Evolutionary conservation across 2,113 vertebrate species (phyloP), one percentile per base, ranked within the genome.

Genomic region (Psittacula cyanocephala): DNA sequence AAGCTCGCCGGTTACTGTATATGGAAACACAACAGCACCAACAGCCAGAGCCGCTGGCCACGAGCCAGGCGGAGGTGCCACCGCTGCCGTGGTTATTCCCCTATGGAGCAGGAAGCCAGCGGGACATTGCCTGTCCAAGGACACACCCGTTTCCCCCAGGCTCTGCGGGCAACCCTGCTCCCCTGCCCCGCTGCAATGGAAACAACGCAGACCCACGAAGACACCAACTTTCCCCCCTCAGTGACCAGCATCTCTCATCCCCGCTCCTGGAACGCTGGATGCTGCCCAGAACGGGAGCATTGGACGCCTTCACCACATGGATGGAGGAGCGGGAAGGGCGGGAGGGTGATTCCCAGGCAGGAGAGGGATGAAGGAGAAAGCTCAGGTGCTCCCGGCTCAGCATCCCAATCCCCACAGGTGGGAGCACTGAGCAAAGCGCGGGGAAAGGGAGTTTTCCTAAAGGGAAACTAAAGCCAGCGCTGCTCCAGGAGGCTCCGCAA

Each of bases 201-300:
- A 7, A 1, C 15, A 6, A 5, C 0, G 25, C 2, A 13, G 44
- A 33, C 24, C 47, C 23, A 4, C 6, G n/a, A 0, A 13, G 70
- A 37, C 18, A 3, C 28, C 29, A 17, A 17, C 5, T 29, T 62
- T 22, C 64, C 53, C 13, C 5, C 33, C n/a, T 22, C 53, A 4
- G 31, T 4, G 4, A 7, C 15, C 4, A 0, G 24, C 62, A 3
- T 14, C 62, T 24, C 77, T 8, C 4, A 2, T 0, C 35, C 15
- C 60, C 2, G 27, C 18, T 27, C 9, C 47, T 0, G 44, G 35
- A 55, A 13, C 14, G 1, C 57, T 1, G 60, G 7, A 4, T 2
- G 50, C 79, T 33, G 5, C 7, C 18, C 39, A 8, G 77, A 23
- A 31, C 19, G 0, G 27, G 52, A 27, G 37, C 12, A 0, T 23